Evolutionary conservation across 2,113 vertebrate species (phyloP).

Genomic region (Elgaria multicarinata): DNA sequence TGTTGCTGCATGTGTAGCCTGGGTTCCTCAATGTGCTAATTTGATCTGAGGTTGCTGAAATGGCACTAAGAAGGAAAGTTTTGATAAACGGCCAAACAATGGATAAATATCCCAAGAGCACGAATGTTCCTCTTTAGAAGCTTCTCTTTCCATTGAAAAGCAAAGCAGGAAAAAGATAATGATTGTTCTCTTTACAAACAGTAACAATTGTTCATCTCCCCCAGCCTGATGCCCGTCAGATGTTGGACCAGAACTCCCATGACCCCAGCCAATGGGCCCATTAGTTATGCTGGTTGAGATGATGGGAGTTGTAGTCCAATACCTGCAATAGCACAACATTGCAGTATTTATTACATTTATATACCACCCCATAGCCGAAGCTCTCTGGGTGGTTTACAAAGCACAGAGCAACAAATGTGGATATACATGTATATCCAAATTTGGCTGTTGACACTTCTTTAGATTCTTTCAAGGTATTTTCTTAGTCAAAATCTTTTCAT

Average conservation of each 20-base stretch:
- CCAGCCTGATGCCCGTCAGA: too few species aligned
- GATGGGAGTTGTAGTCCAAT: too few species aligned
- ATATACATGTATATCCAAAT: constrained; percentile 32
- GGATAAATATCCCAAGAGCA: background rate
- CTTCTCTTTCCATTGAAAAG: constrained; percentile 16
- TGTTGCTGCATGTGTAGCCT: background rate
- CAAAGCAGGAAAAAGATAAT: constrained; percentile 34
- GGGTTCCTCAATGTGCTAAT: too few species aligned
- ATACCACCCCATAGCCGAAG: too few species aligned
- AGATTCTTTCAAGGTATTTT: constrained; percentile 51
- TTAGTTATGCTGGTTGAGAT: too few species aligned
- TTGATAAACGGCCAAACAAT: background rate
- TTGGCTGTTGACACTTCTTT: constrained; percentile 49
- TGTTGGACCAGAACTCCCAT: too few species aligned
- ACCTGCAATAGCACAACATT: background rate
- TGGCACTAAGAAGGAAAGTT: too few species aligned
- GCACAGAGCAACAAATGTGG: constrained; percentile 50
- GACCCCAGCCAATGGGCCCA: too few species aligned
- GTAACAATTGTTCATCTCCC: background rate
- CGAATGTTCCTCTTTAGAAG: constrained; percentile 13
- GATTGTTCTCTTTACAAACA: background rate
- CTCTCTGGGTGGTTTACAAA: too few species aligned
- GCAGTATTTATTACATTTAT: too few species aligned
- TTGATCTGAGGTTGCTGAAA: background rate
- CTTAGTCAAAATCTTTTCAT: constrained; percentile 44